These are phyloP conservation scores for Drosophila nigrodunni DNA, from an alignment of 1,140 invertebrate genomes.

Conservation along the genomic window DNA sequence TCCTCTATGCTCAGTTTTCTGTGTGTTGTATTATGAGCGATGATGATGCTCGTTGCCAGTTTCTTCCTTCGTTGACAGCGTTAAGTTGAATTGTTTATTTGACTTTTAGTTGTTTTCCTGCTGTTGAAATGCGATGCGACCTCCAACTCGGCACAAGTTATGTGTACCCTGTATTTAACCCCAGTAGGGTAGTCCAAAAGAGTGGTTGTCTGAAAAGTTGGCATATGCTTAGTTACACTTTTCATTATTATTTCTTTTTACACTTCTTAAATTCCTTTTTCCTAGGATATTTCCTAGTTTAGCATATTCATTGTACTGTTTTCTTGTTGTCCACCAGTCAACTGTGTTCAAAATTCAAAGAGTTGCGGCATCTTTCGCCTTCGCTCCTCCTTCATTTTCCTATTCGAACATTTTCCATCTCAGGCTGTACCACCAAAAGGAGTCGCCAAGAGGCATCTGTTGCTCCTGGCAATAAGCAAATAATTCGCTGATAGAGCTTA, in stretches of 20 bases:
- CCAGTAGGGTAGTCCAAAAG: neutral
- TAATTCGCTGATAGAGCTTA: slow-evolving; percentile 24
- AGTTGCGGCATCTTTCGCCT: slow-evolving; percentile 27
- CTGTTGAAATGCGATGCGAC: slow-evolving; percentile 65
- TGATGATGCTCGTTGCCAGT: slow-evolving; percentile 66
- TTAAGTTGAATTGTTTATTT: slow-evolving; percentile 83
- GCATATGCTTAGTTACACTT: neutral
- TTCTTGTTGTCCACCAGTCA: slow-evolving; percentile 16
- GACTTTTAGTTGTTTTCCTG: slow-evolving; percentile 81
- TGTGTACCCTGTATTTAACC: slow-evolving; percentile 47
- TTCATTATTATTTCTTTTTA: neutral
- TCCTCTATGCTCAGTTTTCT: slow-evolving; percentile 10
- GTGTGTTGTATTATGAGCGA: slow-evolving; percentile 71
- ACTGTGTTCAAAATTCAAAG: slow-evolving; percentile 33
- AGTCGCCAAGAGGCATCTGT: slow-evolving; percentile 20
- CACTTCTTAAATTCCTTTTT: neutral
- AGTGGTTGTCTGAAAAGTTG: neutral
- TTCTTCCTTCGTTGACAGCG: slow-evolving; percentile 64
- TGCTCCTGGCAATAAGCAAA: slow-evolving; percentile 28
- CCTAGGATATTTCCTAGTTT: neutral
- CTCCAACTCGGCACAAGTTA: slow-evolving; percentile 35
- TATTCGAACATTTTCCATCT: neutral
- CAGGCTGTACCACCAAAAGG: neutral
- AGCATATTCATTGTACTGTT: neutral
- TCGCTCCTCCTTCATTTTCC: slow-evolving; percentile 1